A percentile compares a stretch with the other conserved stretches of the same genome.
Conservation (phyloP, 2,113 vertebrate genomes). For the Pseudorhombus dupliciocellatus region DNA sequence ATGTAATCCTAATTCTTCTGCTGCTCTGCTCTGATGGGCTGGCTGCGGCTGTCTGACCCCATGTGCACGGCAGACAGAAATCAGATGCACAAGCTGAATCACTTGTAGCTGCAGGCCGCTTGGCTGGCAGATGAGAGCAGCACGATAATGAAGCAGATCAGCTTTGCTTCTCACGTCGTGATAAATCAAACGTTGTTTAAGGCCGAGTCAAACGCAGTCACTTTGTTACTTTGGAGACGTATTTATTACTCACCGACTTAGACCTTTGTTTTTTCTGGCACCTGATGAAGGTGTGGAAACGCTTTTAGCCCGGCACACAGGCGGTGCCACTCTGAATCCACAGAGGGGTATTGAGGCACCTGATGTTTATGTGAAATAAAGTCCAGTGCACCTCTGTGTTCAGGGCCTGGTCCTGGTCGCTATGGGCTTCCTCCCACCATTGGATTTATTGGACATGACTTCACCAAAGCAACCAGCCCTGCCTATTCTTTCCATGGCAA, state of each 20-base stretch:
- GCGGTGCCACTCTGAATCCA: neutral
- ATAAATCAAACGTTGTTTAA: neutral
- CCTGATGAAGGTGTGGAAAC: no score
- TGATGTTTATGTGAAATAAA: neutral
- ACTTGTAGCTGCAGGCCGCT: neutral
- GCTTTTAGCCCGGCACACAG: neutral
- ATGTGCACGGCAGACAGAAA: neutral
- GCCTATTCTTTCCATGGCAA: conserved; percentile 82
- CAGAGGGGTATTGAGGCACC: neutral
- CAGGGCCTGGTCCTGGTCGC: conserved; percentile 83
- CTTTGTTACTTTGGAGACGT: neutral
- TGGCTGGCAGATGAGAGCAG: neutral
- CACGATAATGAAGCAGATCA: neutral
- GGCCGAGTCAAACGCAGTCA: neutral
- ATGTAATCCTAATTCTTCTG: conserved; percentile 41
- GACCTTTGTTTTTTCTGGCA: no score
- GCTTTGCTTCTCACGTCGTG: neutral
- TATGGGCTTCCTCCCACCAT: conserved; percentile 83
- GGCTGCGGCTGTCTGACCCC: neutral
- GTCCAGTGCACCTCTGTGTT: neutral
- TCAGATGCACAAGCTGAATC: neutral
- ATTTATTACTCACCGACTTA: neutral
- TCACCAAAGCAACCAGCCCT: conserved; percentile 80
- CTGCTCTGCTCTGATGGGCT: neutral
- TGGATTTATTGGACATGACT: conserved; percentile 84